These are phyloP conservation scores for Miniopterus natalensis DNA, from an alignment of 2,113 vertebrate genomes.

Conservation along the genomic window DNA sequence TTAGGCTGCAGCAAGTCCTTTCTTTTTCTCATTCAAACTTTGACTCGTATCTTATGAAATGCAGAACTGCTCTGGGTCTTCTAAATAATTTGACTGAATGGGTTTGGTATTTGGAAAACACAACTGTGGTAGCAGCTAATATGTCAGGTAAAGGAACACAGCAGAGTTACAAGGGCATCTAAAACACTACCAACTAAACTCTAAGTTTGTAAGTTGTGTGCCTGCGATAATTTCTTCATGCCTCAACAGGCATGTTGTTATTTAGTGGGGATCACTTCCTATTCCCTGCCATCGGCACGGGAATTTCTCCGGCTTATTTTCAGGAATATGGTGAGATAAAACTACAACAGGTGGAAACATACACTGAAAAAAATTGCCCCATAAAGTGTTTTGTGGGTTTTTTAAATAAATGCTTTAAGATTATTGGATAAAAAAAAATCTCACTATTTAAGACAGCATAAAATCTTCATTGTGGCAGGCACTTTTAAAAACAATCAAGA, in stretches of 20 bases:
- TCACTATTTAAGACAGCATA: background rate
- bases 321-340: background rate
- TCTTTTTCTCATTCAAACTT: background rate
- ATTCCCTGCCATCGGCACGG: background rate
- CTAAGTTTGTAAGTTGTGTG: background rate
- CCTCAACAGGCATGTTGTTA: background rate
- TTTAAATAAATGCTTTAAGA: background rate
- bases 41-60: background rate
- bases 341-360: constrained; percentile 10
- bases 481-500: constrained; percentile 50
- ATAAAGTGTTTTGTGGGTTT: background rate
- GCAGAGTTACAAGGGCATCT: background rate
- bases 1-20: background rate
- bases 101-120: constrained; percentile 47
- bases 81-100: background rate
- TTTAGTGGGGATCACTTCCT: background rate
- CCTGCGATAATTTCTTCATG: background rate
- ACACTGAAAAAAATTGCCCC: background rate
- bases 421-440: constrained; percentile 13
- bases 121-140: background rate
- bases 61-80: background rate
- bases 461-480: constrained; percentile 27
- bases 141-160: background rate
- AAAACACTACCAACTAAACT: background rate
- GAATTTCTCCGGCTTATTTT: constrained; percentile 37